A percentile compares a stretch with the other conserved stretches of the same genome.
These are phyloP conservation scores for Catamblyrhynchus diadema DNA, from an alignment of 2,797 vertebrate genomes.

Conservation along the genomic window DNA sequence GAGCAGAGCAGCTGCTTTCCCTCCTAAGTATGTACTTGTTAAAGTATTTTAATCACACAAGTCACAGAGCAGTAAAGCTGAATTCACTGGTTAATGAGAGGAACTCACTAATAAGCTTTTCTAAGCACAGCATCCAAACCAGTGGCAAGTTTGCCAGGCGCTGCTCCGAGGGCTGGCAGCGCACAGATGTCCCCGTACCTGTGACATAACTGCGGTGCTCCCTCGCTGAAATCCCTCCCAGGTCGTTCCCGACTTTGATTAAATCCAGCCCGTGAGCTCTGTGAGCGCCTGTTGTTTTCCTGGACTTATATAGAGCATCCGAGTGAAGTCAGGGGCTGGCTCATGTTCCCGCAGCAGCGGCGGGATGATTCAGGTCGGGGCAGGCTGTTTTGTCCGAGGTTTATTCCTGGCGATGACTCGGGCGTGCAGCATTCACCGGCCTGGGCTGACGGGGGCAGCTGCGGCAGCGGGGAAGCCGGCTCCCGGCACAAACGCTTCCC, in stretches of 20 bases:
- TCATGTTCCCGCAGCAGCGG: slow-evolving; percentile 43
- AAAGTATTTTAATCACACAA: not conserved
- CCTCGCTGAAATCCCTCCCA: not conserved
- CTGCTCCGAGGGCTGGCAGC: not conserved
- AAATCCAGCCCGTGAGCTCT: not conserved
- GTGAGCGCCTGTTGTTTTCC: not conserved
- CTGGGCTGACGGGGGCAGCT: slow-evolving; percentile 48
- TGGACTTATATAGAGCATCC: slow-evolving; percentile 70
- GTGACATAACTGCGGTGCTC: slow-evolving; percentile 68
- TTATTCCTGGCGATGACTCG: slow-evolving; percentile 77
- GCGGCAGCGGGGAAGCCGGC: not conserved
- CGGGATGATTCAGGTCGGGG: slow-evolving; percentile 21
- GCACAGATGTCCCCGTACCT: slow-evolving; percentile 60
- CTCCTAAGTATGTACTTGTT: not conserved
- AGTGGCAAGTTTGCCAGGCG: not conserved
- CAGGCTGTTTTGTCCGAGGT: slow-evolving; percentile 21
- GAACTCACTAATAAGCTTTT: not conserved
- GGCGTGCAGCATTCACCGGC: not conserved
- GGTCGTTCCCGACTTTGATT: not conserved
- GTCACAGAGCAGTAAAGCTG: not conserved
- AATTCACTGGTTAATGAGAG: not conserved
- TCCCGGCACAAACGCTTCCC: not conserved
- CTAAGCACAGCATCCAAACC: not conserved
- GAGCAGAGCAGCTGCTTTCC: not conserved
- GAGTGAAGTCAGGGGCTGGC: slow-evolving; percentile 52